Conservation (phyloP, 2,113 vertebrate genomes). For the Thamnophis sirtalis region DNA sequence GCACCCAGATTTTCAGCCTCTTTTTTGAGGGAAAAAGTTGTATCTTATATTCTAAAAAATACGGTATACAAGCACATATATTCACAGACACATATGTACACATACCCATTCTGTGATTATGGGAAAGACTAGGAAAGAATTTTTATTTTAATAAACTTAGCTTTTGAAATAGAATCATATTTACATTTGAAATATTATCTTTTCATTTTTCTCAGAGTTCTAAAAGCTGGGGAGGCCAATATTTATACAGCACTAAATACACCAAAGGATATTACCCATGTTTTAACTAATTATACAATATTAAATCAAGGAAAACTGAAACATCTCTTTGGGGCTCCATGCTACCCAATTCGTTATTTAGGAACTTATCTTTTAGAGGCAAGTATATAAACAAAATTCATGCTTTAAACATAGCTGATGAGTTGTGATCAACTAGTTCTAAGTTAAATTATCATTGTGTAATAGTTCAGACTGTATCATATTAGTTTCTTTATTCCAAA, state of each 20-base stretch:
- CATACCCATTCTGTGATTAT: neutral
- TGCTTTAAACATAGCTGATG: neutral
- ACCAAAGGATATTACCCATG: conserved; percentile 75
- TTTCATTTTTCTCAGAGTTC: conserved; percentile 72
- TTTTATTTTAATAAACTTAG: neutral
- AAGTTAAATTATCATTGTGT: neutral
- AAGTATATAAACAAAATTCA: conserved; percentile 50
- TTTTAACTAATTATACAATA: conserved; percentile 69
- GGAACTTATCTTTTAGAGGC: conserved; percentile 88
- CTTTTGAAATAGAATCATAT: neutral
- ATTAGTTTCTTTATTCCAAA: neutral
- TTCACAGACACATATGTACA: neutral
- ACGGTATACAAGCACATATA: neutral
- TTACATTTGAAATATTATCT: neutral
- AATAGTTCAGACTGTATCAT: neutral
- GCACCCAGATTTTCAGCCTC: too few relatives aligned
- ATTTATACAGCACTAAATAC: conserved; percentile 67
- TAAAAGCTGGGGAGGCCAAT: conserved; percentile 83
- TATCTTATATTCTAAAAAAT: too few relatives aligned
- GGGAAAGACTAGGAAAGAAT: neutral
- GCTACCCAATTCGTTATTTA: conserved; percentile 78
- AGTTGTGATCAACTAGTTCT: neutral
- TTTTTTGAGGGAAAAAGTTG: too few relatives aligned
- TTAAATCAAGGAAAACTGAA: conserved; percentile 48
- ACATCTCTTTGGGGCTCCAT: conserved; percentile 59